Evolutionary conservation across 2,113 vertebrate species (phyloP).

Genomic region (Esox niger): DNA sequence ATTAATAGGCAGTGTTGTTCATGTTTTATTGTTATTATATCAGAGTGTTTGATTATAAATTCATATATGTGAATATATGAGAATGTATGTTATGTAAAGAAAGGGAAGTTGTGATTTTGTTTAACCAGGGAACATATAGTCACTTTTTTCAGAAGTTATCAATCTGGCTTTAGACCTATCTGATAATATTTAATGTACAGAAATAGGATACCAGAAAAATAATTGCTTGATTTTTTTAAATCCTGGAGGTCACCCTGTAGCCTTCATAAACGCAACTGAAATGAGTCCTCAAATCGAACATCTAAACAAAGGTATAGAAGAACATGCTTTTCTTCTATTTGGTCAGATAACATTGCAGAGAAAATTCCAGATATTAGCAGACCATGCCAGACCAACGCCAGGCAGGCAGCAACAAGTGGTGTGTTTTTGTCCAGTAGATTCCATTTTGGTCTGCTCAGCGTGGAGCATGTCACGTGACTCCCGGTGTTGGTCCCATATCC

Average conservation of each 20-base stretch:
- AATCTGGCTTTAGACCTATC: too few relatives aligned
- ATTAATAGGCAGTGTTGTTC: too few relatives aligned
- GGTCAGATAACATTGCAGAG: not conserved
- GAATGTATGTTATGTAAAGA: too few relatives aligned
- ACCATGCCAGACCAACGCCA: slow-evolving; percentile 5
- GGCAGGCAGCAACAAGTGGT: slow-evolving; percentile 74
- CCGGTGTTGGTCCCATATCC: slow-evolving; percentile 33
- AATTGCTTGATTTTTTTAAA: too few relatives aligned
- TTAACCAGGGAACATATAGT: too few relatives aligned
- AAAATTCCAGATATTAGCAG: slow-evolving; percentile 23
- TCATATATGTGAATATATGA: too few relatives aligned
- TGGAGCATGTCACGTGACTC: slow-evolving; percentile 74
- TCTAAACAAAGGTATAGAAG: not conserved
- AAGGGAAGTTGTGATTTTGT: too few relatives aligned
- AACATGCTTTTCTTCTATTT: not conserved
- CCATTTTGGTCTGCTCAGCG: slow-evolving; percentile 72
- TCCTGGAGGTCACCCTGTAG: not conserved
- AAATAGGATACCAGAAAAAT: too few relatives aligned
- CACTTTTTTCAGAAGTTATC: too few relatives aligned
- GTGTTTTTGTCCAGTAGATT: slow-evolving; percentile 72
- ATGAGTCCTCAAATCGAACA: not conserved
- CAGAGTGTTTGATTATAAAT: too few relatives aligned
- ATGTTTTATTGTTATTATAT: too few relatives aligned
- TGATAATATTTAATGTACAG: too few relatives aligned
- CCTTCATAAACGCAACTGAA: not conserved